phyloP scores from a whole-genome alignment of 1,140 invertebrate species.

The Laupala kohalensis region DNA sequence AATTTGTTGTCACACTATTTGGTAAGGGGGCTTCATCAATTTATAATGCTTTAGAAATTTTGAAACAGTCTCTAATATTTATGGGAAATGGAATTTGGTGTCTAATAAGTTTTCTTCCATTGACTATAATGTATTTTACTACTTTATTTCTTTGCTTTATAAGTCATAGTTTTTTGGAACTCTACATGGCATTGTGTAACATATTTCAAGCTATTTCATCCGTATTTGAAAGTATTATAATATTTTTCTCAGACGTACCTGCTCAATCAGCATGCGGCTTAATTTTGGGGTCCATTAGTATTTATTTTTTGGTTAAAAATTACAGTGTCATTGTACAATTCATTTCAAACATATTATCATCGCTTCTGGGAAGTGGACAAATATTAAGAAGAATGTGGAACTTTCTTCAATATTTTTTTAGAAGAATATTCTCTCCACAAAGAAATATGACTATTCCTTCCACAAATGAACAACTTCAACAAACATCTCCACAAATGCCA shows the following conservation, averaged over 20 bases:
- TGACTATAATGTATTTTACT: constrained; percentile 25
- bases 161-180: constrained; percentile 20
- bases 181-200: constrained; percentile 29
- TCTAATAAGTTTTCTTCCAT: constrained; percentile 27
- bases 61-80: constrained; percentile 23
- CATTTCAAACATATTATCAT: neutral
- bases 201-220: constrained; percentile 20
- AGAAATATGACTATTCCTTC: neutral
- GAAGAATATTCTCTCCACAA: neutral
- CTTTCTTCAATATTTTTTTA: neutral
- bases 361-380: neutral
- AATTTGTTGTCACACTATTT: neutral
- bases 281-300: neutral
- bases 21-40: neutral
- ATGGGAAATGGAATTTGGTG: constrained; percentile 17
- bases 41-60: constrained; percentile 15
- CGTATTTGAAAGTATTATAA: constrained; percentile 15
- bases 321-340: neutral
- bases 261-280: neutral
- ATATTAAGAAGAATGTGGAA: neutral
- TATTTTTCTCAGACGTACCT: constrained; percentile 11
- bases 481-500: neutral
- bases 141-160: constrained; percentile 26
- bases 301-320: neutral
- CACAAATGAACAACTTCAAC: neutral